phyloP scores from a whole-genome alignment of 1,140 invertebrate genomes.

The Andrena cerasifolii region DNA sequence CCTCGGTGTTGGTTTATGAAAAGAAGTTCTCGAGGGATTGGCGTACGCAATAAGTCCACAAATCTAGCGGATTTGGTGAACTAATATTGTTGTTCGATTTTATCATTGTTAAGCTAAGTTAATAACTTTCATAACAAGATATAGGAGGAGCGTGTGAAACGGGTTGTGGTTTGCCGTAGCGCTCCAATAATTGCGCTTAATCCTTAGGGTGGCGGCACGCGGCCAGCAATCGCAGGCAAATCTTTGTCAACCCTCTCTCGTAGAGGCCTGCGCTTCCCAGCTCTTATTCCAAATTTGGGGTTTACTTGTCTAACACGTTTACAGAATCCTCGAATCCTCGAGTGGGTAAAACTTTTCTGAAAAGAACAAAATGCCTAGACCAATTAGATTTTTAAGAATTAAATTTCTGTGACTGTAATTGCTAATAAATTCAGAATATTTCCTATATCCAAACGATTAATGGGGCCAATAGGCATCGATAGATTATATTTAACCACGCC shows the following conservation, averaged over 20 bases:
- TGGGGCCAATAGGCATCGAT: no score
- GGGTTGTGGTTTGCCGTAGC: conserved; percentile 72
- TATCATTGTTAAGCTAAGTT: conserved; percentile 1
- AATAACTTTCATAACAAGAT: conserved; percentile 51
- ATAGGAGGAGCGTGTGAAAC: conserved; percentile 63
- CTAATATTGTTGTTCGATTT: conserved; percentile 32
- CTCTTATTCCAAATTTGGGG: conserved; percentile 57
- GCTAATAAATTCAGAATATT: no score
- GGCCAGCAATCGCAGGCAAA: conserved; percentile 60
- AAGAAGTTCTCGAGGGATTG: not conserved
- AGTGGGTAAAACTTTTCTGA: no score
- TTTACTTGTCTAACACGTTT: no score
- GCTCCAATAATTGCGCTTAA: conserved; percentile 81
- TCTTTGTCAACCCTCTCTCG: conserved; percentile 64
- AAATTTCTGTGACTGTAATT: no score
- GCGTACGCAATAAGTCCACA: not conserved
- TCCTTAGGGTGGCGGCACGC: conserved; percentile 75
- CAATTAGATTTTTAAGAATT: no score
- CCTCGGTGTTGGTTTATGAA: not conserved
- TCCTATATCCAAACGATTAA: no score
- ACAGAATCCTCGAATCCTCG: no score
- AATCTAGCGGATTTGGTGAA: conserved; percentile 1
- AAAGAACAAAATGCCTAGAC: no score
- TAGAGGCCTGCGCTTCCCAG: conserved; percentile 13
- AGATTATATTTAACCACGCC: no score